These are phyloP conservation scores for Furcifer pardalis DNA, from an alignment of 2,797 vertebrate genomes.

Conservation along the genomic window DNA sequence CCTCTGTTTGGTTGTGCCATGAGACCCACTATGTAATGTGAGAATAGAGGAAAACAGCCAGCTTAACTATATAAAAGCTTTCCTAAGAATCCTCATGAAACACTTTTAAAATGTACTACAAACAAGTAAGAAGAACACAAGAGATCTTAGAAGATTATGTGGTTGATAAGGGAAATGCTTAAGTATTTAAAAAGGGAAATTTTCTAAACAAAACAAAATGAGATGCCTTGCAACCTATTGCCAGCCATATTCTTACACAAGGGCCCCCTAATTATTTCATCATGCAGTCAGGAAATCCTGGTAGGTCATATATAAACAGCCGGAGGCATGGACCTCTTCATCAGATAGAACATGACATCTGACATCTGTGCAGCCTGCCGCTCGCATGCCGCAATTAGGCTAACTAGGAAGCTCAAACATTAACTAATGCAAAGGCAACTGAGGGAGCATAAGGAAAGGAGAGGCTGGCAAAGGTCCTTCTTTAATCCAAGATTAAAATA, in stretches of 20 bases:
- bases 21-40: slow-evolving; percentile 58
- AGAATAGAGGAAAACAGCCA: slow-evolving; percentile 48
- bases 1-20: slow-evolving; percentile 57
- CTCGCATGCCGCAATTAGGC: slow-evolving; percentile 65
- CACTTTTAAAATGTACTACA: slow-evolving; percentile 65
- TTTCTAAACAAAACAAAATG: slow-evolving; percentile 41
- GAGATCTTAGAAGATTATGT: slow-evolving; percentile 68
- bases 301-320: slow-evolving; percentile 88
- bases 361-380: slow-evolving; percentile 80
- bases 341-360: slow-evolving; percentile 85
- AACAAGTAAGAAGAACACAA: slow-evolving; percentile 64
- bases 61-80: slow-evolving; percentile 59
- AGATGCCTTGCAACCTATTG: slow-evolving; percentile 75
- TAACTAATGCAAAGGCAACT: slow-evolving; percentile 45
- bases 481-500: slow-evolving; percentile 46
- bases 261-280: slow-evolving; percentile 91
- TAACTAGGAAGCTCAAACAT: slow-evolving; percentile 59
- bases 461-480: slow-evolving; percentile 66
- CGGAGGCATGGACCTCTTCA: slow-evolving; percentile 81
- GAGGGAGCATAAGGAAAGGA: slow-evolving; percentile 43
- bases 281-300: slow-evolving; percentile 90
- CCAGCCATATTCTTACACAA: slow-evolving; percentile 76
- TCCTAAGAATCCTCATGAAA: slow-evolving; percentile 58
- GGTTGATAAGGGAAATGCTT: slow-evolving; percentile 74
- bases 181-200: slow-evolving; percentile 53